These are phyloP conservation scores for Dendrocincla fuliginosa DNA, from an alignment of 2,797 vertebrate species.

Conservation along the genomic window DNA sequence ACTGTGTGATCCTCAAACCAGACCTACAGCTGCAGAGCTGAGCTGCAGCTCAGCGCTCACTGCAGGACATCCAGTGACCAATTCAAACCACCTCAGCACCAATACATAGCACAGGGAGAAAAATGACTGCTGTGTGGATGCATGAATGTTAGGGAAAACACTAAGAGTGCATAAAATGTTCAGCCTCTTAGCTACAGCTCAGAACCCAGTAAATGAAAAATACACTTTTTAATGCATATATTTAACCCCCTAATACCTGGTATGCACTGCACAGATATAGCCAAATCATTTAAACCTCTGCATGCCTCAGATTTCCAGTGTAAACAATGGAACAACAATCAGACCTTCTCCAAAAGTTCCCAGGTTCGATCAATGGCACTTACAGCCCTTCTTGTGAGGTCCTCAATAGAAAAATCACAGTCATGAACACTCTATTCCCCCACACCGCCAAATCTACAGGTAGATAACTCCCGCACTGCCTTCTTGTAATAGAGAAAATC, in stretches of 20 bases:
- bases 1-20: background rate
- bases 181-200: background rate
- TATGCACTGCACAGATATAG: background rate
- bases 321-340: background rate
- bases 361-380: background rate
- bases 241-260: background rate
- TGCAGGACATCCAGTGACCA: accelerated
- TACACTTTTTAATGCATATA: background rate
- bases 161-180: background rate
- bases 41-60: background rate
- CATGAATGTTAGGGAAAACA: background rate
- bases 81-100: background rate
- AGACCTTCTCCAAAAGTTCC: background rate
- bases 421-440: background rate
- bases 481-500: background rate
- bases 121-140: accelerated
- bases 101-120: accelerated
- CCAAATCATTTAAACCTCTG: background rate
- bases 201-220: background rate
- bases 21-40: background rate
- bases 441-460: background rate
- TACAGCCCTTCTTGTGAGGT: background rate
- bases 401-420: background rate
- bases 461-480: background rate
- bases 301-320: background rate